Evolutionary conservation across 2,888 invertebrate genomes (phyloP), one percentile per base, ranked within the genome.

Genomic region (Ptychoptera albimana): DNA sequence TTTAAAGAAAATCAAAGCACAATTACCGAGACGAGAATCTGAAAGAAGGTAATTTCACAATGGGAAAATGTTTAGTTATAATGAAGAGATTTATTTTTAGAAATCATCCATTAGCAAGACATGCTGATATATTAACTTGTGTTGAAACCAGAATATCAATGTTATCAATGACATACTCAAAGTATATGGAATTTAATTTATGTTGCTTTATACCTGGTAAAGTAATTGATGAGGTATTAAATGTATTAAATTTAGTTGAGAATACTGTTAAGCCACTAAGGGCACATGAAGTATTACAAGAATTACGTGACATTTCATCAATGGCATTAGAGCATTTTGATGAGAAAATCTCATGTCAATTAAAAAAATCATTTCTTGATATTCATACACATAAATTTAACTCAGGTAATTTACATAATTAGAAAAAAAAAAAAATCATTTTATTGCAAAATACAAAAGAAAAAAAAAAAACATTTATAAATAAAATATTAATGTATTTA

Each of bases 151-250:
- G 93, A 16, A 77, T 93, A 43, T 89, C 89, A 1, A 84, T 93
- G 79, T 72, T 93, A 11, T 82, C 83, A 35, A 92, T 93, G 89
- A 92, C 92, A 0, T 93, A 86, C 57, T 75, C 79, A 46, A 91
- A 89, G 64, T 88, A 84, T 57, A 84, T 92, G 30, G 88, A 91
- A 51, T 69, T 75, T 34, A 79, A 81, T 46, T 65, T 85, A 14
- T 87, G 91, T 58, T 92, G 92, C 59, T 93, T 93, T 57, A 91
- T 93, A 56, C 92, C 93, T 1, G 93, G 93, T 45, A 87, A 86
- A 73, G 89, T 91, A 57, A 65, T 93, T 49, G 93, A 93, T 62
- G 93, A 93, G 66, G 80, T 89, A 46, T 75, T 74, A 50, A 72
- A 77, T 45, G 82, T 93, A 1, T 66, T 93, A 10, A 61, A 66